A percentile compares a stretch with the other conserved stretches of the same genome.
Conservation (phyloP, 2,888 invertebrate species). For the Platycnemis pennipes region DNA sequence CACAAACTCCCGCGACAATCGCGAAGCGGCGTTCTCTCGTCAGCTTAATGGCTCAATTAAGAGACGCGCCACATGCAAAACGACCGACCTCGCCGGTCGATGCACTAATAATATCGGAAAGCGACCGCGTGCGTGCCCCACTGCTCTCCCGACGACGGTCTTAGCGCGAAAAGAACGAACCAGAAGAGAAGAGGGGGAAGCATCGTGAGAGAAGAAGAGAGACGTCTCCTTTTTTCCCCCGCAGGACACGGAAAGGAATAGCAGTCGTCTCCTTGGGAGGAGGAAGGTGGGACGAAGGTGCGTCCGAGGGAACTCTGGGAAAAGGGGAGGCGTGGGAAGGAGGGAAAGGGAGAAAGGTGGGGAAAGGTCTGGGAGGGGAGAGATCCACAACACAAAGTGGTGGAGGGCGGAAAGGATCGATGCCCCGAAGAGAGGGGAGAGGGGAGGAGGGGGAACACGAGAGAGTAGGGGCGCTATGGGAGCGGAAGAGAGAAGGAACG, state of each 20-base stretch:
- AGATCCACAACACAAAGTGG: constrained; percentile 64
- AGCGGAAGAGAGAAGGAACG: background rate
- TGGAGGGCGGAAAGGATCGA: background rate
- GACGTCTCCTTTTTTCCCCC: constrained; percentile 74
- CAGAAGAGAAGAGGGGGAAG: constrained; percentile 71
- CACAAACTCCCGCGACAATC: background rate
- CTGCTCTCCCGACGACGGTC: background rate
- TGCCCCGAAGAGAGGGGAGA: constrained; percentile 70
- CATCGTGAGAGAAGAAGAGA: constrained; percentile 69
- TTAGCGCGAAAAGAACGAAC: background rate
- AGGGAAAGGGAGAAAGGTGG: background rate
- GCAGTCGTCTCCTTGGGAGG: constrained; percentile 71
- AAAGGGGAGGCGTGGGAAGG: background rate
- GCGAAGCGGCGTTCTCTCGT: background rate
- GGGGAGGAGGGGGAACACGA: constrained; percentile 71
- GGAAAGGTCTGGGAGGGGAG: constrained; percentile 70
- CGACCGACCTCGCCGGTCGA: constrained; percentile 38
- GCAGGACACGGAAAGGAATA: constrained; percentile 73
- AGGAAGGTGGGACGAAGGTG: background rate
- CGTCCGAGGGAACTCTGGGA: background rate
- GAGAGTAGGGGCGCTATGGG: constrained; percentile 41
- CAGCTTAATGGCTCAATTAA: constrained; percentile 8
- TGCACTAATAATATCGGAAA: constrained; percentile 1
- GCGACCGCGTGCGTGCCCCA: background rate
- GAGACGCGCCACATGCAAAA: background rate